Evolutionary conservation across 1,140 invertebrate genomes (phyloP).

Genomic region (Drosophila elegans): DNA sequence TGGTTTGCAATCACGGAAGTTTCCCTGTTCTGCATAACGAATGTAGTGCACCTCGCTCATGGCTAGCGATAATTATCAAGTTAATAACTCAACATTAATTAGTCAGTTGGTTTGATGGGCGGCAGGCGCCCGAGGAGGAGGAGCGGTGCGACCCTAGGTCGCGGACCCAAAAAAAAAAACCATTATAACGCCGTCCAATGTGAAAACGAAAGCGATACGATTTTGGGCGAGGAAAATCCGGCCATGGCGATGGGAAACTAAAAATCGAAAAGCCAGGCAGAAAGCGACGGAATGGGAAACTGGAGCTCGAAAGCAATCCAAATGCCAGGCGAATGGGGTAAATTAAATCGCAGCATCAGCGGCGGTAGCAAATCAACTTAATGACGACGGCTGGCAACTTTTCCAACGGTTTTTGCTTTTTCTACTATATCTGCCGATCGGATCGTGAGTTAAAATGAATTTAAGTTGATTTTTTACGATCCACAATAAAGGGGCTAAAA

Average conservation of each 20-base stretch:
- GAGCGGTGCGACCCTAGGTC: constrained; percentile 42
- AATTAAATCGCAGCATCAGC: constrained; percentile 64
- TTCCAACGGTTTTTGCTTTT: constrained; percentile 35
- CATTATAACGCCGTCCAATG: constrained; percentile 12
- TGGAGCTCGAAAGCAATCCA: constrained; percentile 59
- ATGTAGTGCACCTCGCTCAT: constrained; percentile 32
- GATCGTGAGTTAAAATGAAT: constrained; percentile 41
- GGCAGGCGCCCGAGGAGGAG: not conserved
- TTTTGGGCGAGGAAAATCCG: constrained; percentile 40
- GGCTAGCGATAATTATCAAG: constrained; percentile 56
- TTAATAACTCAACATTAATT: constrained; percentile 57
- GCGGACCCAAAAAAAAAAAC: constrained; percentile 13
- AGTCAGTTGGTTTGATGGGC: constrained; percentile 41
- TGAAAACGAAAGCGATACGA: constrained; percentile 55
- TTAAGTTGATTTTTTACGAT: constrained; percentile 31
- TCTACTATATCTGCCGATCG: constrained; percentile 25
- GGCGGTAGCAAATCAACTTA: constrained; percentile 62
- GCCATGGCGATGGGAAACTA: constrained; percentile 25
- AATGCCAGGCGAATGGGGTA: constrained; percentile 46
- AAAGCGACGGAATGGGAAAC: constrained; percentile 31
- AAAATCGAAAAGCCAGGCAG: constrained; percentile 11
- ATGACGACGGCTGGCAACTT: constrained; percentile 57
- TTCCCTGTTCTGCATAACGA: constrained; percentile 11
- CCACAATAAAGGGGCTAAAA: constrained; percentile 31
- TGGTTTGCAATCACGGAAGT: not conserved